These are phyloP conservation scores for Notothenia rossii DNA, from an alignment of 2,113 vertebrate species.

Conservation along the genomic window DNA sequence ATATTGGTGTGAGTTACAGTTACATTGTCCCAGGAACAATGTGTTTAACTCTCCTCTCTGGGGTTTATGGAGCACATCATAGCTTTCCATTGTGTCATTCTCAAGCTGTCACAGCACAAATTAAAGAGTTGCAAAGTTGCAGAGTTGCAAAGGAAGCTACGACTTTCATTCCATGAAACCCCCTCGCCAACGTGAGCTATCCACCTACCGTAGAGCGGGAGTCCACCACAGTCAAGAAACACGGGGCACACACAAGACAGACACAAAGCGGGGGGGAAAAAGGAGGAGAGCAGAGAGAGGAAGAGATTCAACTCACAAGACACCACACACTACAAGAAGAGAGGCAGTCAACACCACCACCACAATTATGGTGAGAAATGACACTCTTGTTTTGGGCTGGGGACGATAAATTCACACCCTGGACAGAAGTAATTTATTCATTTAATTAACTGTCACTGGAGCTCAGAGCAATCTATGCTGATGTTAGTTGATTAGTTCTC, in stretches of 20 bases:
- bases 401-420: constrained; percentile 30
- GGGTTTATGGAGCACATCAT: constrained; percentile 80
- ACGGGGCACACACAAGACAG: constrained; percentile 82
- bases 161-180: constrained; percentile 82
- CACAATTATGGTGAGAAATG: constrained; percentile 78
- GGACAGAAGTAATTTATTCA: constrained; percentile 48
- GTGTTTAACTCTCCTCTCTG: constrained; percentile 74
- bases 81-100: constrained; percentile 79
- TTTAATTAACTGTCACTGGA: constrained; percentile 64
- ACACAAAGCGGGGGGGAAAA: constrained; percentile 76
- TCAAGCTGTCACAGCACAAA: constrained; percentile 73
- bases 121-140: constrained; percentile 43
- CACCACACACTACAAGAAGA: constrained; percentile 78
- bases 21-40: constrained; percentile 77
- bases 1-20: constrained; percentile 75
- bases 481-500: constrained; percentile 30
- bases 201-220: constrained; percentile 86
- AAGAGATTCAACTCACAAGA: constrained; percentile 86
- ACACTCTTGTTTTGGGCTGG: constrained; percentile 60
- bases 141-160: constrained; percentile 77
- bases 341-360: constrained; percentile 73
- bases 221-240: constrained; percentile 85
- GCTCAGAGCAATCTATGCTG: constrained; percentile 17
- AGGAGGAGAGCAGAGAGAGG: constrained; percentile 85
- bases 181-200: constrained; percentile 74